Base-by-base conservation (phyloP, 1,140 invertebrate species). In the Neomicropteryx cornuta region DNA sequence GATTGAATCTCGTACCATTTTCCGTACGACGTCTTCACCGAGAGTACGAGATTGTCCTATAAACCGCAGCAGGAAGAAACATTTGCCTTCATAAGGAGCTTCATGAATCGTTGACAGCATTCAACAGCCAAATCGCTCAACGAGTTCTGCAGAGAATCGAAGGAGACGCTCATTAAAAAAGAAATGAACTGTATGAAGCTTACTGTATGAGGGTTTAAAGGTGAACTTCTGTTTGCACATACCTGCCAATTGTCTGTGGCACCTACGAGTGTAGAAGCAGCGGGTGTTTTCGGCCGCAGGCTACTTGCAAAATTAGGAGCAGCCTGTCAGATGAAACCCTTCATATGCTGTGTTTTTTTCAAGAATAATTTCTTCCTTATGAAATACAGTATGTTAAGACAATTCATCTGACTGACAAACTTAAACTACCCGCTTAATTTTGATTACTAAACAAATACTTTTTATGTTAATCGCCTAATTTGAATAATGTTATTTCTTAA, bases 281-380 rank as follows among this genome's bases (percentile, higher is more conserved):
- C 23, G 23, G 23, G 23, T 13, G 13, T 27, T 27, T 27, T 27
- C 23, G 23, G 8, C n/a, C n/a, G n/a, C n/a, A n/a, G n/a, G n/a
- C n/a, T n/a, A n/a, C n/a, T 13, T 27, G 23, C 23, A 27, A 27
- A 27, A 27, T 27, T 27, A 27, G 23, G 23, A 27, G 23, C 23
- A 8, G 23, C 13, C 8, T 27, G 23, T 13, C 23, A 27, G 23
- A 27, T 27, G 23, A 27, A 27, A 27, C 23, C 23, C 23, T 27
- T 27, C 13, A 27, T 27, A 27, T 27, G 23, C 23, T 27, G 23
- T 27, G 23, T 27, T 13, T 8, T 27, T 27, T 27, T 8, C 8
- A 13, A 27, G 13, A 13, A 8, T 27, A 27, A 8, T 27, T 27
- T 27, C n/a, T n/a, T n/a, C n/a, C n/a, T n/a, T n/a, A n/a, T n/a